A percentile compares a stretch with the other conserved stretches of the same genome.
Conservation (phyloP, 2,113 vertebrate species). For the Cynocephalus volans region DNA sequence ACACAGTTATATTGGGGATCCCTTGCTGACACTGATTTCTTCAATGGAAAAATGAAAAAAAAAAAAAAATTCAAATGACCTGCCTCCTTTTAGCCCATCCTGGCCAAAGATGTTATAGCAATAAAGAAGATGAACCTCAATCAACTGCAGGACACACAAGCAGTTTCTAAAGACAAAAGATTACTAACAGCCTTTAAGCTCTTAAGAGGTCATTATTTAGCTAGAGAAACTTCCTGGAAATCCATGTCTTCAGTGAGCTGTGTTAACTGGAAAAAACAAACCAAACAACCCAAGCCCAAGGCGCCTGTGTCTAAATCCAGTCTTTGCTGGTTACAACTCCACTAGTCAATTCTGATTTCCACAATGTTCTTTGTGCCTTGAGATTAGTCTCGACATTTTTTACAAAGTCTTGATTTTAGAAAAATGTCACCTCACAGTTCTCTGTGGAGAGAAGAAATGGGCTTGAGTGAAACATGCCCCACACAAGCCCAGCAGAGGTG, state of each 20-base stretch:
- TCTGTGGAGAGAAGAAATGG: conserved; percentile 36
- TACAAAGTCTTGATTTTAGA: conserved; percentile 46
- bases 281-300: neutral
- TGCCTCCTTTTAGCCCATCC: neutral
- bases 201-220: neutral
- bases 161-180: neutral
- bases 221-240: neutral
- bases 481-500: neutral
- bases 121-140: neutral
- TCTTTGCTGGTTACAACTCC: neutral
- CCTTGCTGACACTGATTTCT: neutral
- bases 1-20: neutral
- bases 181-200: neutral
- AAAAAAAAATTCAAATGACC: neutral
- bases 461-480: neutral
- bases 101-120: neutral
- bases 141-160: neutral
- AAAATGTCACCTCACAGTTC: conserved; percentile 68
- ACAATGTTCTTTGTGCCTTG: neutral
- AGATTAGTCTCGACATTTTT: conserved; percentile 67
- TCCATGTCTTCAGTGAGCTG: neutral
- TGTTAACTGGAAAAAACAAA: neutral
- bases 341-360: neutral
- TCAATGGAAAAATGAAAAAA: neutral
- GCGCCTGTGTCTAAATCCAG: neutral